Evolutionary conservation across 2,888 invertebrate genomes (phyloP).

Genomic region (Cantharis flavilabris): DNA sequence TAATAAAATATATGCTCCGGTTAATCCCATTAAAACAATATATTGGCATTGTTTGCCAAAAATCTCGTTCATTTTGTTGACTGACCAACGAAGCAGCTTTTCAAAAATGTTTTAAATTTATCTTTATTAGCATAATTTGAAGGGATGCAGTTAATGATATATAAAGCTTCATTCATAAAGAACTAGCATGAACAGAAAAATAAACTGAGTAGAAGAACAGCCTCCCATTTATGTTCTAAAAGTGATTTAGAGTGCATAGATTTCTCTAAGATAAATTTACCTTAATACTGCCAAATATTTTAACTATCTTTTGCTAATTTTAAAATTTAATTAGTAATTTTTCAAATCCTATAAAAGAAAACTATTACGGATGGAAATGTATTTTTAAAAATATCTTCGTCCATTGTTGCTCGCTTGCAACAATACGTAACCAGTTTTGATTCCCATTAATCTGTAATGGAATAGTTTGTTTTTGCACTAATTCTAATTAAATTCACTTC

Average conservation of each 20-base stretch:
- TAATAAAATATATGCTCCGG: constrained; percentile 15
- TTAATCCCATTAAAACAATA: constrained; percentile 30
- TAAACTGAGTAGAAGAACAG: not conserved
- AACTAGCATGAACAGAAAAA: not conserved
- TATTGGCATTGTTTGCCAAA: constrained; percentile 31
- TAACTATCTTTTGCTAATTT: not conserved
- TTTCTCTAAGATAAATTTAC: not conserved
- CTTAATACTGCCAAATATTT: not conserved
- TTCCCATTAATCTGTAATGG: not conserved
- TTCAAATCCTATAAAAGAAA: not conserved
- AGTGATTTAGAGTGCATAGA: not conserved
- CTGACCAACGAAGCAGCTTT: constrained; percentile 11
- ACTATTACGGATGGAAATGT: not conserved
- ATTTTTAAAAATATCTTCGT: not conserved
- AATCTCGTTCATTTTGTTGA: constrained; percentile 6
- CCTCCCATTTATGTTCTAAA: not conserved
- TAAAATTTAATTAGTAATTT: not conserved
- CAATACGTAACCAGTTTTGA: not conserved
- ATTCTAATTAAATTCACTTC: not conserved
- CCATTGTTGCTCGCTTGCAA: not conserved
- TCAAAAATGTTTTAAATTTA: constrained; percentile 19
- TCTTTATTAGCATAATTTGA: not conserved
- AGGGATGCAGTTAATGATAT: not conserved
- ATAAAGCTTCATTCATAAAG: not conserved
- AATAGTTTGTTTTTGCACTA: not conserved